Conservation (phyloP, 2,113 vertebrate species). For the Nothobranchius furzeri region DNA sequence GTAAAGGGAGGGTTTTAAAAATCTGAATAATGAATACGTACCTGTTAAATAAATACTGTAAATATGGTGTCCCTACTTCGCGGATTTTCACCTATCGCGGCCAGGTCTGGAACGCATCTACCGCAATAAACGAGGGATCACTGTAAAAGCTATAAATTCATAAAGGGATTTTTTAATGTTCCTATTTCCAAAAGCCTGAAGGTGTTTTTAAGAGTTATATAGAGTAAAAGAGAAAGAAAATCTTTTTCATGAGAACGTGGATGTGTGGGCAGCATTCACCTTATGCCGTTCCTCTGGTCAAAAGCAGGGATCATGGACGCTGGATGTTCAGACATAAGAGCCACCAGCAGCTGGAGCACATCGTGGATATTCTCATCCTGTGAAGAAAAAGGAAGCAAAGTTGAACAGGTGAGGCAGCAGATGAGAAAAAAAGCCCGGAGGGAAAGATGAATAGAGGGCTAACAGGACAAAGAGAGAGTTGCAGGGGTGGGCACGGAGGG, state of each 20-base stretch:
- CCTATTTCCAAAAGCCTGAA: too few relatives aligned
- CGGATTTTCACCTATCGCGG: too few relatives aligned
- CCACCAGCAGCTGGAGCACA: constrained; percentile 95
- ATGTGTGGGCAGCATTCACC: constrained; percentile 78
- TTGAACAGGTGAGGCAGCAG: constrained; percentile 20
- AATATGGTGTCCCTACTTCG: too few relatives aligned
- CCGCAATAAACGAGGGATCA: too few relatives aligned
- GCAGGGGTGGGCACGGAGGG: constrained; percentile 16
- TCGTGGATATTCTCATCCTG: constrained; percentile 99
- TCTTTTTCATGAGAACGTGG: not conserved
- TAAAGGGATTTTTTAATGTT: too few relatives aligned
- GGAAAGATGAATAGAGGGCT: constrained; percentile 22
- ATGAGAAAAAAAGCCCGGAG: not conserved
- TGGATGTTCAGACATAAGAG: constrained; percentile 98
- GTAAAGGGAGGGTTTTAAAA: too few relatives aligned
- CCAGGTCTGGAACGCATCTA: too few relatives aligned
- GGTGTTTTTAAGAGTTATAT: too few relatives aligned
- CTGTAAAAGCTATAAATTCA: too few relatives aligned
- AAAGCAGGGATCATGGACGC: constrained; percentile 99
- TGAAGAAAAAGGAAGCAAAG: constrained; percentile 23
- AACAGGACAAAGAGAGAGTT: constrained; percentile 43
- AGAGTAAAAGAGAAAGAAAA: not conserved
- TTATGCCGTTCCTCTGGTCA: constrained; percentile 98
- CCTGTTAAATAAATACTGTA: too few relatives aligned
- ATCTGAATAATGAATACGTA: too few relatives aligned